Evolutionary conservation across 1,140 invertebrate species (phyloP).

Genomic region (Subanguina moxae): DNA sequence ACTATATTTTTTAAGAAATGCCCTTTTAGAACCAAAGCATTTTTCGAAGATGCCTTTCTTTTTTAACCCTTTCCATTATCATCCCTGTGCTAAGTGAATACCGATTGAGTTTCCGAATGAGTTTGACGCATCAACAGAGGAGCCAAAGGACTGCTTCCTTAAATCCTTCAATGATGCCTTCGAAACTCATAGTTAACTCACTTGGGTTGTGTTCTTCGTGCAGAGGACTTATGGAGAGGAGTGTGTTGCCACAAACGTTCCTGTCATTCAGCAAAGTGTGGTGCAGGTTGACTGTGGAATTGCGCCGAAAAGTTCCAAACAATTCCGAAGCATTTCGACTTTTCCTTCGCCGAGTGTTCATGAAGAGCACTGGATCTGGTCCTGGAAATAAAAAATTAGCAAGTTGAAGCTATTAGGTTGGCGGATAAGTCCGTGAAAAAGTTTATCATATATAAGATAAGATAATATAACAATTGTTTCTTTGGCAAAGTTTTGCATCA

Average conservation of each 20-base stretch:
- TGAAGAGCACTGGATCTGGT: slow-evolving; percentile 43
- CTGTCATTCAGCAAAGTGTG: slow-evolving; percentile 41
- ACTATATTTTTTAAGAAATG: too few relatives aligned
- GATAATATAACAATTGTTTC: too few relatives aligned
- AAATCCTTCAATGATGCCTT: background rate
- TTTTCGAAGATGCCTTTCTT: too few relatives aligned
- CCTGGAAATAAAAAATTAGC: background rate
- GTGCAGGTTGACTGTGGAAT: slow-evolving; percentile 17
- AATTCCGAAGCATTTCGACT: slow-evolving; percentile 41
- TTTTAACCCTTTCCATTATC: too few relatives aligned
- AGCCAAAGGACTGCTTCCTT: slow-evolving; percentile 29
- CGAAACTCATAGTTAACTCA: background rate
- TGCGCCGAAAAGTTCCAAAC: slow-evolving; percentile 34
- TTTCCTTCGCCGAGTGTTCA: slow-evolving; percentile 31
- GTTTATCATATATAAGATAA: too few relatives aligned
- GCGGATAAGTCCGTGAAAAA: too few relatives aligned
- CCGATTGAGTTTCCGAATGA: slow-evolving; percentile 6
- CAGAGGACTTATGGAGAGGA: slow-evolving; percentile 52
- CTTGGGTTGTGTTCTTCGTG: slow-evolving; percentile 45
- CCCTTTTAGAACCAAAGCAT: too few relatives aligned
- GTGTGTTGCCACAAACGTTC: slow-evolving; percentile 52
- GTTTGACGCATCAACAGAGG: slow-evolving; percentile 35
- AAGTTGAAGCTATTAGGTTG: too few relatives aligned
- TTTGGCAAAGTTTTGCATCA: too few relatives aligned
- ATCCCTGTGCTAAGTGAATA: too few relatives aligned